These are phyloP conservation scores for Bufo gargarizans DNA, from an alignment of 2,113 vertebrate species.

Conservation along the genomic window DNA sequence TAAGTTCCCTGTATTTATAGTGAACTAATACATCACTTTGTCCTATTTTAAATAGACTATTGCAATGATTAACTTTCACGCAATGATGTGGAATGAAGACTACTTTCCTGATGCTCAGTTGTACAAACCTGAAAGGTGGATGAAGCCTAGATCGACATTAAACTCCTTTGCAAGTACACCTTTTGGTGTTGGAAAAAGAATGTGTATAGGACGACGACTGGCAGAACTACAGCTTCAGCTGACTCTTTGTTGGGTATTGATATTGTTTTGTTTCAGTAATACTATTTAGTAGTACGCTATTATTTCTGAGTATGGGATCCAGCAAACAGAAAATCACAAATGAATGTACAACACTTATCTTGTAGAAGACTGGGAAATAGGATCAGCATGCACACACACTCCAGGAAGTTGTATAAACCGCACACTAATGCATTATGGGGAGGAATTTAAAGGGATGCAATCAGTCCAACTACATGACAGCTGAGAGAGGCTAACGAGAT, in stretches of 20 bases:
- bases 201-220: constrained; percentile 80
- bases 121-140: constrained; percentile 82
- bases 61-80: constrained; percentile 81
- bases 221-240: constrained; percentile 58
- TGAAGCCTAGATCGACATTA: constrained; percentile 71
- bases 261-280: background rate
- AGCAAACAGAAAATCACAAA: too few species aligned
- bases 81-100: constrained; percentile 75
- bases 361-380: too few species aligned
- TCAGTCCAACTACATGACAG: too few species aligned
- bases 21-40: background rate
- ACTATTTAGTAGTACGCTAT: too few species aligned
- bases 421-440: too few species aligned
- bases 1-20: background rate
- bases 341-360: too few species aligned
- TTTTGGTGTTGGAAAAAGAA: constrained; percentile 82
- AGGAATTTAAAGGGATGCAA: too few species aligned
- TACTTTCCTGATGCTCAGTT: constrained; percentile 75
- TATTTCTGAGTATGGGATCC: too few species aligned
- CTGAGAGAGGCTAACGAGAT: too few species aligned
- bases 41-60: constrained; percentile 69
- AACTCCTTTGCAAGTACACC: constrained; percentile 79
- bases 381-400: too few species aligned
- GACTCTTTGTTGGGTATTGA: constrained; percentile 56
- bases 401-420: too few species aligned